phyloP scores from a whole-genome alignment of 2,888 invertebrate genomes.

The Microplitis deprimator region DNA sequence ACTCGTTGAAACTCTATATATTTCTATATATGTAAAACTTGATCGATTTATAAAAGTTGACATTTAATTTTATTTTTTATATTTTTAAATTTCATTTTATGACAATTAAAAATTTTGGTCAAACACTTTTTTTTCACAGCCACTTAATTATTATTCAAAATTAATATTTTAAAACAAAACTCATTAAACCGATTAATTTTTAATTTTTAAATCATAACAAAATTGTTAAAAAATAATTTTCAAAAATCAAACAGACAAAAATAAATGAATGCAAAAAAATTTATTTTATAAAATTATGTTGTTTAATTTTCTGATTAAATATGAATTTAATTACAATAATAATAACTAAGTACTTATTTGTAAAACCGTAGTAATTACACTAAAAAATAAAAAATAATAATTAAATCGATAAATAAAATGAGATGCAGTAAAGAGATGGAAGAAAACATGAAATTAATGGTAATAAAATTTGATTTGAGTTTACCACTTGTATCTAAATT shows the following conservation, averaged over 20 bases:
- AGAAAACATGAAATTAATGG: neutral
- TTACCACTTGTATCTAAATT: neutral
- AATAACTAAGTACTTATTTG: too few species aligned
- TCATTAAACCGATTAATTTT: too few species aligned
- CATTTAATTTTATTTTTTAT: constrained; percentile 12
- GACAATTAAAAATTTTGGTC: neutral
- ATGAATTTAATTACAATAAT: too few species aligned
- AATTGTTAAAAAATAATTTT: too few species aligned
- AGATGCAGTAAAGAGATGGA: neutral
- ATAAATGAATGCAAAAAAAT: too few species aligned
- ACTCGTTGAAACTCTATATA: constrained; percentile 12
- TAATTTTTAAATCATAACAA: too few species aligned
- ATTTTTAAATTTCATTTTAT: neutral
- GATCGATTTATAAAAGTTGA: constrained; percentile 9
- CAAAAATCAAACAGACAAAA: too few species aligned
- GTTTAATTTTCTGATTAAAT: too few species aligned
- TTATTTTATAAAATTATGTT: too few species aligned
- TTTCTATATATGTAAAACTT: neutral
- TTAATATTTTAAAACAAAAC: too few species aligned
- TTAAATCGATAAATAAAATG: neutral
- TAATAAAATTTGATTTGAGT: neutral
- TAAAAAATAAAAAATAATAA: neutral
- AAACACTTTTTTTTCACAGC: neutral
- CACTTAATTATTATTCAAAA: neutral
- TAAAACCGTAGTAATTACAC: too few species aligned